Evolutionary conservation across 2,797 vertebrate species (phyloP), one percentile per base, ranked within the genome.

Genomic region (Coendou prehensilis): DNA sequence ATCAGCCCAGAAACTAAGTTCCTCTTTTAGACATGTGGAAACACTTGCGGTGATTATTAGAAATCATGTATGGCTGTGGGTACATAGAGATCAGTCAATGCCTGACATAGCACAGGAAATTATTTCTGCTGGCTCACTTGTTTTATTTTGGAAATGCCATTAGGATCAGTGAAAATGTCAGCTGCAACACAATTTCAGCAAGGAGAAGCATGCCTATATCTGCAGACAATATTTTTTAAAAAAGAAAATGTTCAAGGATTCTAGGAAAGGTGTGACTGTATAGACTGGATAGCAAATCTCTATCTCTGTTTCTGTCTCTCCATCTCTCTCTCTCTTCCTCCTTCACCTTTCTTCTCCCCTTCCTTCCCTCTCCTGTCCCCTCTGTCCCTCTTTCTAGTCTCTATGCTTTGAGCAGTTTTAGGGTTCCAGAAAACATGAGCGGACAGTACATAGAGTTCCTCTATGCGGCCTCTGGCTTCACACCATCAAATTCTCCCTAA

Each of bases 121-220:
- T 54, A n/a, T 67, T 59, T 69, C 52, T 47, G 52, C 54, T 52
- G 56, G 28, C 8, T 79, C 63, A 47, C 20, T 45, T 28, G 1
- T 85, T 85, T 75, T 85, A 61, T 86, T 92, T 28, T 76, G 54
- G 33, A 87, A 78, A 91, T 67, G 10, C 67, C 23, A 2, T 41
- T 28, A 50, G 41, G 78, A 87, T 63, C 59, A 15, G 30, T 89
- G 41, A 56, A 59, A 23, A 67, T 63, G 86, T 61, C 37, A 41
- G 8, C 26, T 26, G 82, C 18, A 17, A 59, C 22, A 8, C 82
- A 54, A 26, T 26, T 95, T 54, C 75, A 90, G 11, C 20, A 67
- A 75, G 15, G 22, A 47, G 28, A 45, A 50, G 4, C 56, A 22
- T 64, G 47, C 30, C 56, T 57, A 5, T 37, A 45, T 82, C 50